Base-by-base conservation (phyloP, 2,113 vertebrate genomes). In the Emydura subglobosa region DNA sequence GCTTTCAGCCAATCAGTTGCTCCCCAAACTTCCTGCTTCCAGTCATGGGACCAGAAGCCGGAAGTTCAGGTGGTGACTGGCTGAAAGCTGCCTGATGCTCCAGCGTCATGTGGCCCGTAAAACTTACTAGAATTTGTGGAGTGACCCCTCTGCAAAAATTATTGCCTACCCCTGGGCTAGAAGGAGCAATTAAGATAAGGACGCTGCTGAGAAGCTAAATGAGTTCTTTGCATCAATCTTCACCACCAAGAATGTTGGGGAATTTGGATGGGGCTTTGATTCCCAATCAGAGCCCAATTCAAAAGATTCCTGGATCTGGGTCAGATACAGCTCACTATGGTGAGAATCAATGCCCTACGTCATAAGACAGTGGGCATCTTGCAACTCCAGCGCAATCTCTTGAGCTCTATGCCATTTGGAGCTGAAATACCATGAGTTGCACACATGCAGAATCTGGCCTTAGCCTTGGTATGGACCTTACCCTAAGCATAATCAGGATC, bases 171-270 rank as follows among this genome's bases (percentile, higher is more conserved):
- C 47, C 47, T 47, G 47, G 17, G 31, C n/a, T 34, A 72, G 19
- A 72, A 72, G n/a, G 47, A 68, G 44, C 13, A 7, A 72, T 82
- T 61, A 8, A 74, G 31, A 47, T 47, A 47, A 83, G 86, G 74
- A 91, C 22, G 81, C 25, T n/a, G 34, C 22, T 47, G 22, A 25
- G 74, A 78, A 78, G 24, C 11, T 44, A 6, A 83, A 16, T 53
- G 72, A 68, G 51, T 76, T 81, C 29, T 86, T 82, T 79, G 7
- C 51, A 31, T 7, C 57, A 39, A 10, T 29, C 39, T 27, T 42
- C 83, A 42, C 54, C 47, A n/a, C 9, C 19, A 50, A 68, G 24
- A 10, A 54, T 76, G 53, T 0, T 0, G 27, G 13, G 8, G 55
- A 12, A 2, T 19, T 49, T 79, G 42, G 13, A 31, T 51, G 87